Conservation (phyloP, 2,797 vertebrate species). For the Siniperca obscura region DNA sequence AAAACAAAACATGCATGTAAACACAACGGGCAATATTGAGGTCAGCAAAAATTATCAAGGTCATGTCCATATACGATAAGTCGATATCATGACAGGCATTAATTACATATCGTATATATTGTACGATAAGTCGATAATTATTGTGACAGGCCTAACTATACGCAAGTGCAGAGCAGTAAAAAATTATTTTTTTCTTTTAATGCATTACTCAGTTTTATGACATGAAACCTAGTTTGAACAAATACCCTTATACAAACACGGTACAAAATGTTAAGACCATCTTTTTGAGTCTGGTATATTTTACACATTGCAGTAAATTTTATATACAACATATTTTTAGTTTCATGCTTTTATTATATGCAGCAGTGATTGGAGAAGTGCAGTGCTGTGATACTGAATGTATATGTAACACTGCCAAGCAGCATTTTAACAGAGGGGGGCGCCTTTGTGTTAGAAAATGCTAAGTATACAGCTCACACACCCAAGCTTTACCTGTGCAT, state of each 20-base stretch:
- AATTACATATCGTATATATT: too few species aligned
- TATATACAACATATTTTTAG: not conserved
- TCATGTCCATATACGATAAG: too few species aligned
- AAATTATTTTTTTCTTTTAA: not conserved
- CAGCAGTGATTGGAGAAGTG: not conserved
- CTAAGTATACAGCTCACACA: not conserved
- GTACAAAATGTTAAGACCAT: not conserved
- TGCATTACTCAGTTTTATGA: not conserved
- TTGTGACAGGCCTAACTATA: not conserved
- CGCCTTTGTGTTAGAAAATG: conserved; percentile 15
- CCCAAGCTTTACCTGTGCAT: conserved; percentile 12
- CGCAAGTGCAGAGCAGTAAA: not conserved
- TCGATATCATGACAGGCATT: too few species aligned
- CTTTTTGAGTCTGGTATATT: not conserved
- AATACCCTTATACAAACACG: too few species aligned
- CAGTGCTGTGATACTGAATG: not conserved
- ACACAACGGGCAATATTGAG: too few species aligned
- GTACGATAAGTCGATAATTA: too few species aligned
- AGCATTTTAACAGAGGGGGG: conserved; percentile 56
- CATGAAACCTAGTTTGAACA: not conserved
- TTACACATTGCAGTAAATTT: not conserved
- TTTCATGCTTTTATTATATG: not conserved
- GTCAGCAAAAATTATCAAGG: too few species aligned
- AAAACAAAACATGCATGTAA: too few species aligned
- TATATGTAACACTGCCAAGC: not conserved